Evolutionary conservation across 2,888 invertebrate species (phyloP), one percentile per base, ranked within the genome.

Genomic region (Brenthis hecate): DNA sequence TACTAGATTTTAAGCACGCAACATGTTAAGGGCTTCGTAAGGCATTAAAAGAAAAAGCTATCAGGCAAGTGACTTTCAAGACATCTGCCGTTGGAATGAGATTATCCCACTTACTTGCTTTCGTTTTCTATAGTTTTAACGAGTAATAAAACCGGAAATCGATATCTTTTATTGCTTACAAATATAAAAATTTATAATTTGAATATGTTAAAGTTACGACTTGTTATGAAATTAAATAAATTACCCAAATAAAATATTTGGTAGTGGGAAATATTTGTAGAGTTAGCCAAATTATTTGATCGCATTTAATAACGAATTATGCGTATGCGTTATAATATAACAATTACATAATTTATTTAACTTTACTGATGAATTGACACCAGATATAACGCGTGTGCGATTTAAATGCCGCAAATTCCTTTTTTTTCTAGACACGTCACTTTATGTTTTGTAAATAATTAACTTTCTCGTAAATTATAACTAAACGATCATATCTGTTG

Each of bases 361-460:
- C 50, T 60, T 48, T 64, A 62, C 62, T 57, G 60, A 67, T 64
- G 64, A 56, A 78, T 79, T 77, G 78, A 58, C 71, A 66, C 71
- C 71, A 70, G 80, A 78, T 77, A 79, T 80, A 78, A 76, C 79
- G 77, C 79, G 75, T 72, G 75, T 81, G 81, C 82, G 80, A 81
- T 89, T 87, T 87, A 82, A 88, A 88, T 85, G 84, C 79, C 76
- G 60, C 80, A 85, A 85, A 86, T 87, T 84, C 85, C 78, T 75
- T 70, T 68, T 81, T 78, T 83, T 85, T 23, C 13, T 83, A 84
- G 78, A 79, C 78, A 28, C 28, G 0, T 28, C 5, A 28, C 28
- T 5, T 3, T 60, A 28, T 50, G 32, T 53, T 53, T 62, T 23
- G 53, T 53, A 53, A 32, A 23, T 43, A 32, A 53, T 53, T 53